Evolutionary conservation across 2,888 invertebrate species (phyloP).

Genomic region (Eupelmus urozonus): DNA sequence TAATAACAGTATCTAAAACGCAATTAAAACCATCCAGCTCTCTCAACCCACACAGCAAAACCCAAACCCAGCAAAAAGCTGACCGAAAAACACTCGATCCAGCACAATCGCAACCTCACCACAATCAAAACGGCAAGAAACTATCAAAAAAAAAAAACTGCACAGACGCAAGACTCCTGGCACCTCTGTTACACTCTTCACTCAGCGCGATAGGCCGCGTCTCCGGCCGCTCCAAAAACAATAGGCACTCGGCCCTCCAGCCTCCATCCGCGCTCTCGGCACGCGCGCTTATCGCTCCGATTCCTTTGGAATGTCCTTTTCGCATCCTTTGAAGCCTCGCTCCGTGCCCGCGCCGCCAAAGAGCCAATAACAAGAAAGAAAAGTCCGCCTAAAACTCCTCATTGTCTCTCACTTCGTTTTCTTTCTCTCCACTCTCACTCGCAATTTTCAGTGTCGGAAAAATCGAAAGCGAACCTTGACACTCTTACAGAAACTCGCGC

Average conservation of each 20-base stretch:
- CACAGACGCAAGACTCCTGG: too few relatives aligned
- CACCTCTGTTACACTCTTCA: too few relatives aligned
- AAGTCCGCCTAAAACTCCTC: background rate
- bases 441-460: background rate
- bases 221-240: background rate
- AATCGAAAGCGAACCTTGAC: too few relatives aligned
- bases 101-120: background rate
- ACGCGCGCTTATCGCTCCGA: background rate
- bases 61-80: too few relatives aligned
- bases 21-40: too few relatives aligned
- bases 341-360: background rate
- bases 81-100: background rate
- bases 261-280: background rate
- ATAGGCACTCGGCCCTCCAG: background rate
- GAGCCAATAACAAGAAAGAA: background rate
- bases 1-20: too few relatives aligned
- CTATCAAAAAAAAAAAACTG: background rate
- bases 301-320: background rate
- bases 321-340: background rate
- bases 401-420: background rate
- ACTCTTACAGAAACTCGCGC: too few relatives aligned
- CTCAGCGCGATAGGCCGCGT: background rate
- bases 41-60: too few relatives aligned
- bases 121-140: background rate
- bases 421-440: background rate